A percentile compares a stretch with the other conserved stretches of the same genome.
These are phyloP conservation scores for Ophion slaviceki DNA, from an alignment of 2,888 invertebrate species.

Conservation along the genomic window DNA sequence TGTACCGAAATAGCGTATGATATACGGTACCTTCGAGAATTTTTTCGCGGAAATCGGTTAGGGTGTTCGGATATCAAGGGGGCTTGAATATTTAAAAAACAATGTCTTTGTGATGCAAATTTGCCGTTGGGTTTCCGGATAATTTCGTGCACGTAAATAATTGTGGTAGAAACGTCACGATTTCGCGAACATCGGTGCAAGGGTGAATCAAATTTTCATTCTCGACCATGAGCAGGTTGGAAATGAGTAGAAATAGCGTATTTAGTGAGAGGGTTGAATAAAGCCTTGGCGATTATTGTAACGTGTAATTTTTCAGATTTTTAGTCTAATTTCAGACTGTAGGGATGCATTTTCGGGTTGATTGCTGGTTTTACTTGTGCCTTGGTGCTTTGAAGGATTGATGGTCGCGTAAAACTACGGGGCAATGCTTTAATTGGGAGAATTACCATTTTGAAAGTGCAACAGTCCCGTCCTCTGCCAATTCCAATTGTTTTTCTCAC, in stretches of 20 bases:
- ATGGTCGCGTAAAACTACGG: conserved; percentile 41
- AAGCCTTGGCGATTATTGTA: not conserved
- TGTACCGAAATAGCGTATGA: too few species aligned
- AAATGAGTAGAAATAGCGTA: not conserved
- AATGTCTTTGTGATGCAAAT: too few species aligned
- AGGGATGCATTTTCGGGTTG: conserved; percentile 6
- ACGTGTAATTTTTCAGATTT: conserved; percentile 1
- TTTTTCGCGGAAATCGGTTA: too few species aligned
- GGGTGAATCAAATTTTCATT: not conserved
- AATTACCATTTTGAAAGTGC: conserved; percentile 57
- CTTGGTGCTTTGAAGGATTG: conserved; percentile 14
- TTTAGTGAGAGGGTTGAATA: not conserved
- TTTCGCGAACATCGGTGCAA: too few species aligned
- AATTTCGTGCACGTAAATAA: too few species aligned
- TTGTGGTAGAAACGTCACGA: too few species aligned
- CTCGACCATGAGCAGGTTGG: not conserved
- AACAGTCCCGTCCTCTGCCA: conserved; percentile 20
- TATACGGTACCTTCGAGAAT: too few species aligned
- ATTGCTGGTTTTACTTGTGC: not conserved
- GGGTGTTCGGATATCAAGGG: too few species aligned
- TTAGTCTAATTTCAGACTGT: not conserved
- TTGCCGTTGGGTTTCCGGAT: too few species aligned
- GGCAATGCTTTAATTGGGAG: conserved; percentile 55
- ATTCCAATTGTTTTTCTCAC: conserved; percentile 16
- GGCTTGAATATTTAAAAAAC: too few species aligned